Evolutionary conservation across 2,113 vertebrate genomes (phyloP).

Genomic region (Catagonus wagneri): DNA sequence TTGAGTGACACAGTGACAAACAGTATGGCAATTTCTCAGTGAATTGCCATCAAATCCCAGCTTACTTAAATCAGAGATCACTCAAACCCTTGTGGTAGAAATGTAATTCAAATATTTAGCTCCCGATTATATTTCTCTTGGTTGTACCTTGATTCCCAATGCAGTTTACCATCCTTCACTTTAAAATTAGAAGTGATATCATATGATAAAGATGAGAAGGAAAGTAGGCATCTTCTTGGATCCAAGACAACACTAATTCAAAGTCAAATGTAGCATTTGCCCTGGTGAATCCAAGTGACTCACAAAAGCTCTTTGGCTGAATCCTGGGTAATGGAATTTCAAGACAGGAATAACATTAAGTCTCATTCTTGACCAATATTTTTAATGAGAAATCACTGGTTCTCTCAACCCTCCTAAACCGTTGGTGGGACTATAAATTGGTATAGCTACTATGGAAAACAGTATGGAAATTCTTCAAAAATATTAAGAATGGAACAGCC

Average conservation of each 20-base stretch:
- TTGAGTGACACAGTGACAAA: not conserved
- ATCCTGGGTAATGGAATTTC: conserved; percentile 6
- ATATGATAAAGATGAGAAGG: not conserved
- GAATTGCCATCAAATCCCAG: not conserved
- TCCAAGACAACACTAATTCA: not conserved
- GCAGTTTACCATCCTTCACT: not conserved
- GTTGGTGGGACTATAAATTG: not conserved
- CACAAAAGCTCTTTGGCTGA: conserved; percentile 37
- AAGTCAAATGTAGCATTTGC: not conserved
- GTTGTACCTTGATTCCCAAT: not conserved
- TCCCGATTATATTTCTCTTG: not conserved
- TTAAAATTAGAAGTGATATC: not conserved
- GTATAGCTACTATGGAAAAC: not conserved
- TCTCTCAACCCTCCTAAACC: not conserved
- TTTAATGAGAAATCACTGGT: conserved; percentile 35
- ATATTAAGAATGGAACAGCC: not conserved
- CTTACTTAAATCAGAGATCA: not conserved
- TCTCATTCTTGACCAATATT: conserved; percentile 42
- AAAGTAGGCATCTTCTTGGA: not conserved
- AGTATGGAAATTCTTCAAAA: not conserved
- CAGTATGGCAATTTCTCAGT: not conserved
- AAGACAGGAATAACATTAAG: conserved; percentile 34
- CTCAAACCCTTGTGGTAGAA: not conserved
- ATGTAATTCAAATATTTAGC: not conserved
- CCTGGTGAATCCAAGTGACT: not conserved